Evolutionary conservation across 2,888 invertebrate genomes (phyloP).

Genomic region (Steinernema hermaphroditum): DNA sequence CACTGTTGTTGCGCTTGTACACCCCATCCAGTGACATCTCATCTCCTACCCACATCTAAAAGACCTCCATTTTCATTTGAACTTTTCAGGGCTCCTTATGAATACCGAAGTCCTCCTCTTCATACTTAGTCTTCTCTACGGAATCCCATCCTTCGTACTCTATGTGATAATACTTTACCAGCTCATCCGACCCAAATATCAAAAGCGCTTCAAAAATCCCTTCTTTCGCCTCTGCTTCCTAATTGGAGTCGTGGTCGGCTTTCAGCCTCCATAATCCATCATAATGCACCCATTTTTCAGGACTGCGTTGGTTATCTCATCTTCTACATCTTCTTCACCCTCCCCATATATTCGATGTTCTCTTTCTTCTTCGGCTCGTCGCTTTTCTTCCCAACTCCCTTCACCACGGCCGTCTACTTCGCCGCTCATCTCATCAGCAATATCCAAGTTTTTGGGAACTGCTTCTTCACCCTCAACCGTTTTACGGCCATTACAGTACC

Average conservation of each 20-base stretch:
- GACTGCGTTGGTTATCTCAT: constrained; percentile 5
- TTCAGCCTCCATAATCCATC: too few species aligned
- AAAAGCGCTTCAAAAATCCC: neutral
- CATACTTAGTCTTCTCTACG: too few species aligned
- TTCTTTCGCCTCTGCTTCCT: constrained; percentile 12
- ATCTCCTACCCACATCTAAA: too few species aligned
- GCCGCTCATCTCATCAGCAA: neutral
- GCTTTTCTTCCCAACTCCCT: neutral
- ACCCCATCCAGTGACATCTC: too few species aligned
- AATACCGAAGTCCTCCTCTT: too few species aligned
- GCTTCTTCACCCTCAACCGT: constrained; percentile 8
- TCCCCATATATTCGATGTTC: too few species aligned
- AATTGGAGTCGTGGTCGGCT: neutral
- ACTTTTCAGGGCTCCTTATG: too few species aligned
- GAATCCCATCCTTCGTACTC: neutral
- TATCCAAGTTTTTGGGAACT: constrained; percentile 1
- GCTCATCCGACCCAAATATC: neutral
- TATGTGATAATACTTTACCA: neutral
- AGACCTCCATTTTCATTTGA: too few species aligned
- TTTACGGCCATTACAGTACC: neutral
- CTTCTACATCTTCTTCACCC: neutral
- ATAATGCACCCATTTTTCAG: neutral
- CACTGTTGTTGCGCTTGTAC: too few species aligned
- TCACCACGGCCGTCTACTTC: constrained; percentile 13
- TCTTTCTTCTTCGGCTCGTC: constrained; percentile 1